Evolutionary conservation across 1,140 invertebrate species (phyloP).

Genomic region (Drosophila aff.): DNA sequence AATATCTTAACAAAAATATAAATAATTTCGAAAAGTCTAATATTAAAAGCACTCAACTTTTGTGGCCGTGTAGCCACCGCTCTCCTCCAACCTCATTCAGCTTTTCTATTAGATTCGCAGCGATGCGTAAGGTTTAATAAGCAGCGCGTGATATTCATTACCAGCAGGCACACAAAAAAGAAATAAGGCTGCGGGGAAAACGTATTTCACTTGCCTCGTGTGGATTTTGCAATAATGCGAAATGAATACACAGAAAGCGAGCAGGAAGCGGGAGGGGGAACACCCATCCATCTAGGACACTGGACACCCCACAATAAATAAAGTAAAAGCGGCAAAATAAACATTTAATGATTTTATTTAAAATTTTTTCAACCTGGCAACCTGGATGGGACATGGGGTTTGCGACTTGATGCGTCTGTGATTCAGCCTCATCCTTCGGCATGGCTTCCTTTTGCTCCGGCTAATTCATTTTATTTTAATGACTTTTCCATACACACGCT

Average conservation of each 20-base stretch:
- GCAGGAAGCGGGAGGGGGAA: neutral
- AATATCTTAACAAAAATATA: neutral
- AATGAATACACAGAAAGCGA: slow-evolving; percentile 62
- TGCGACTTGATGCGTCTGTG: neutral
- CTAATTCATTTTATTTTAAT: neutral
- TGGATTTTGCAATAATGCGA: slow-evolving; percentile 80
- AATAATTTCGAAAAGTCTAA: neutral
- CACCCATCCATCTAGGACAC: slow-evolving; percentile 34
- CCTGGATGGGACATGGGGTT: neutral
- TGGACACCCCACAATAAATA: slow-evolving; percentile 55
- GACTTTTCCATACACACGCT: neutral
- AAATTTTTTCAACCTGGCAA: slow-evolving; percentile 51
- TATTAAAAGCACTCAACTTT: neutral
- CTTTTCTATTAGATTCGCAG: slow-evolving; percentile 53
- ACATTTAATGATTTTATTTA: slow-evolving; percentile 69
- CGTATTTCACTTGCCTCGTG: slow-evolving; percentile 61
- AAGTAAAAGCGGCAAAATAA: slow-evolving; percentile 70
- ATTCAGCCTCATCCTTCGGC: neutral
- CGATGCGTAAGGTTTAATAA: slow-evolving; percentile 73
- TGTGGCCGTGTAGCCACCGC: neutral
- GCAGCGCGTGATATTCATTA: slow-evolving; percentile 81
- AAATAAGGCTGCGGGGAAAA: slow-evolving; percentile 31
- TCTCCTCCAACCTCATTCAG: neutral
- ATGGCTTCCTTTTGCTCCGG: neutral
- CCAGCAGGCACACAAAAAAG: slow-evolving; percentile 15